phyloP scores from a whole-genome alignment of 2,797 vertebrate genomes.

The Eulemur albifrons region DNA sequence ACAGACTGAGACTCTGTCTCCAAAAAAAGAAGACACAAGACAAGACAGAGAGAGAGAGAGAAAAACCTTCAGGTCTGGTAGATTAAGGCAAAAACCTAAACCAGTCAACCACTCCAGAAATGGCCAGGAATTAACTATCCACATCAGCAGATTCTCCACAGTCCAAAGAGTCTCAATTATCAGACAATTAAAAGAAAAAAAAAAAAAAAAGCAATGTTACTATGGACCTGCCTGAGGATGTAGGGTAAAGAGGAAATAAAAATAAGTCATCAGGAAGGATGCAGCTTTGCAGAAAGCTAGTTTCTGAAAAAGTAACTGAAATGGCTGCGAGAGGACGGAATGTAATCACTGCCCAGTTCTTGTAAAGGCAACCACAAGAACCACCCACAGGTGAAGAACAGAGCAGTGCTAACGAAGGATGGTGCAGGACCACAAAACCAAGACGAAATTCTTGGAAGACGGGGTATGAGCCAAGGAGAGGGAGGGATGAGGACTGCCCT shows the following conservation, averaged over 20 bases:
- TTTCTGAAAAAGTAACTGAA: neutral
- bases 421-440: neutral
- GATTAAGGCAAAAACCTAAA: neutral
- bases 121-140: neutral
- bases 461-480: neutral
- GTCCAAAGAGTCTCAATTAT: neutral
- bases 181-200: neutral
- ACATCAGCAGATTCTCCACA: neutral
- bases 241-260: neutral
- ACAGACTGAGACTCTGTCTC: too few species aligned
- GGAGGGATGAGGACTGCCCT: neutral
- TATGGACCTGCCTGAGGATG: neutral
- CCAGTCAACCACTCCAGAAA: neutral
- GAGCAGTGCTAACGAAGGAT: neutral
- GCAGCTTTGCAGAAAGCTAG: neutral
- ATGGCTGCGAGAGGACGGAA: rapidly evolving
- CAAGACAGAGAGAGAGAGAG: too few species aligned
- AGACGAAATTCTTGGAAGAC: neutral
- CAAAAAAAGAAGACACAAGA: too few species aligned
- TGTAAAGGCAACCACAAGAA: neutral
- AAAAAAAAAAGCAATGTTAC: neutral
- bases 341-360: rapidly evolving
- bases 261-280: neutral
- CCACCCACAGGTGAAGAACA: neutral
- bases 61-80: neutral